Conservation (phyloP, 2,113 vertebrate genomes). For the Microcebus lehilahytsara region DNA sequence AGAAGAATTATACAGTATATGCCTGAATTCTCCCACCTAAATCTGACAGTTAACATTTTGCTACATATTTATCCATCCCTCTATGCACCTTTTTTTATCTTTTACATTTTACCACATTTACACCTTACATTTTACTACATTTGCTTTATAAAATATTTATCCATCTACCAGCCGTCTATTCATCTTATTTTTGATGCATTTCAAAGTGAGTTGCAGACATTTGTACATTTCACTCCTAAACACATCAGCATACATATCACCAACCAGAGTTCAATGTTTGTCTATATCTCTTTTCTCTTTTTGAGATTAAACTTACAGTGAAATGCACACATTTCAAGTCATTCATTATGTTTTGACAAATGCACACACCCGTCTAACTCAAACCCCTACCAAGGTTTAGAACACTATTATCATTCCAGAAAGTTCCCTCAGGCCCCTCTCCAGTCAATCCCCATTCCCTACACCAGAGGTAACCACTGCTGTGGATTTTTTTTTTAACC, state of each 20-base stretch:
- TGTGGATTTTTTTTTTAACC: slow-evolving; percentile 15
- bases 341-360: background rate
- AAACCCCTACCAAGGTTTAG: background rate
- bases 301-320: background rate
- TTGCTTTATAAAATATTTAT: background rate
- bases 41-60: background rate
- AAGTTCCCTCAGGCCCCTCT: background rate
- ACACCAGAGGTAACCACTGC: background rate
- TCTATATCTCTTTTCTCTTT: background rate
- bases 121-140: background rate
- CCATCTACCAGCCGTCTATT: background rate
- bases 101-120: background rate
- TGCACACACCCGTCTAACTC: background rate
- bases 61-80: background rate
- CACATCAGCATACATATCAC: background rate
- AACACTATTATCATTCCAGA: background rate
- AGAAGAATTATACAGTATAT: background rate
- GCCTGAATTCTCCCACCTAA: background rate
- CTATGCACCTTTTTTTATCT: background rate
- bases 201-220: background rate
- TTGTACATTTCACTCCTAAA: background rate
- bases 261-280: background rate
- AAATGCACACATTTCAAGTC: background rate
- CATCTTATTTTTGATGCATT: background rate
- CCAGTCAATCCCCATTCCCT: background rate